phyloP scores from a whole-genome alignment of 2,113 vertebrate genomes.

The Cnemophilus loriae region DNA sequence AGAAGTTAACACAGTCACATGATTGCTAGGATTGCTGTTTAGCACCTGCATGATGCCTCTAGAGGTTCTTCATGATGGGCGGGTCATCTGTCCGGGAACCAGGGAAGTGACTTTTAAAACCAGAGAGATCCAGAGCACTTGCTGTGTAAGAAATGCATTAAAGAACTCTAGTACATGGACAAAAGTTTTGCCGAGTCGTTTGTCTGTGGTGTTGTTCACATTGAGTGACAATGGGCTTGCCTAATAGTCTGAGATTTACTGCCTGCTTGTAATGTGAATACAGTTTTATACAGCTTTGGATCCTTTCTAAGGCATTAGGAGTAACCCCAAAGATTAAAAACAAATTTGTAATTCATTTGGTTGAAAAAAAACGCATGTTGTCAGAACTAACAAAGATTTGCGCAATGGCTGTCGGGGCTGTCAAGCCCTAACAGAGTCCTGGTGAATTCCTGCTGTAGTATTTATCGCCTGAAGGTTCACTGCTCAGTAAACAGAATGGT shows the following conservation, averaged over 20 bases:
- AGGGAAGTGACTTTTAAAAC: not conserved
- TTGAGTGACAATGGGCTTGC: not conserved
- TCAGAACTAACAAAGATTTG: slow-evolving; percentile 36
- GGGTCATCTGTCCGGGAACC: not conserved
- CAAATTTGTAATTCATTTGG: slow-evolving; percentile 52
- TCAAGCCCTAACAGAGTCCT: slow-evolving; percentile 15
- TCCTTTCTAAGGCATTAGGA: slow-evolving; percentile 19
- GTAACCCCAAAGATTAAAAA: slow-evolving; percentile 39
- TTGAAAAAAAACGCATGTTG: not conserved
- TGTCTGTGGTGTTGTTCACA: not conserved
- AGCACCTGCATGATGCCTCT: not conserved
- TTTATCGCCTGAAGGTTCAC: slow-evolving; percentile 45
- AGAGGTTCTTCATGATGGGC: not conserved
- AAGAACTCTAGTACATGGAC: not conserved
- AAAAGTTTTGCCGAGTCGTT: not conserved
- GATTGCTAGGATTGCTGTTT: not conserved
- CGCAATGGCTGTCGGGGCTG: slow-evolving; percentile 9
- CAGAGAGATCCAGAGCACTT: not conserved
- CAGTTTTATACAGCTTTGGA: slow-evolving; percentile 17
- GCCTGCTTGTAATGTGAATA: slow-evolving; percentile 19
- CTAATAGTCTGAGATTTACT: slow-evolving; percentile 10
- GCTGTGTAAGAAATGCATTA: not conserved
- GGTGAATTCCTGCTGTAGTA: slow-evolving; percentile 9
- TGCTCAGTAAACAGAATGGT: slow-evolving; percentile 28
- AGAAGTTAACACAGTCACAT: not conserved